phyloP scores from a whole-genome alignment of 2,888 invertebrate genomes.

The Torymus aiolomorphi region DNA sequence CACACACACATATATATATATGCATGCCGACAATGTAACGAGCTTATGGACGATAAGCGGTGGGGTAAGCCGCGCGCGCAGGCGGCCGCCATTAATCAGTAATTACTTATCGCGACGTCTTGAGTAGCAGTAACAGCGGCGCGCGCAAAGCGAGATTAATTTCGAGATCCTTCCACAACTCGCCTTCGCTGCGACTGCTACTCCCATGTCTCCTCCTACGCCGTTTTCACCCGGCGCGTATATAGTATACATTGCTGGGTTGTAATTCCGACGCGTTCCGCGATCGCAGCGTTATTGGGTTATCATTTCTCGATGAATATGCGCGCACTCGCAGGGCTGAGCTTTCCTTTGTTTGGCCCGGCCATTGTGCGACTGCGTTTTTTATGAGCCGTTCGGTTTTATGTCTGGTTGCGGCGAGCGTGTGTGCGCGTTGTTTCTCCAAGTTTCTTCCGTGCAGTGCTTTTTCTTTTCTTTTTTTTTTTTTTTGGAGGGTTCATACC shows the following conservation, averaged over 20 bases:
- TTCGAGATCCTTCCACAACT: constrained; percentile 7
- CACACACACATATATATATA: neutral
- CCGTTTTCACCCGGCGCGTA: too few relatives aligned
- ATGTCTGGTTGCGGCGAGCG: too few relatives aligned
- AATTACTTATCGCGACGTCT: constrained; percentile 49
- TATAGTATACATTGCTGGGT: neutral
- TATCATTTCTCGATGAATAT: constrained; percentile 12
- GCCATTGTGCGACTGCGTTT: too few relatives aligned
- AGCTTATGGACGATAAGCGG: constrained; percentile 39
- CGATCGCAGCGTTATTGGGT: neutral
- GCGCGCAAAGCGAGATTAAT: constrained; percentile 41
- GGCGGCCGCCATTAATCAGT: constrained; percentile 47
- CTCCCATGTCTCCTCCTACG: too few relatives aligned
- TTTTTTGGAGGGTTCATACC: too few relatives aligned
- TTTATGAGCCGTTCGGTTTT: too few relatives aligned
- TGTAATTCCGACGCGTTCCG: too few relatives aligned
- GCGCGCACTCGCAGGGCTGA: neutral
- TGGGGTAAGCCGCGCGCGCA: constrained; percentile 4
- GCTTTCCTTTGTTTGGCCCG: too few relatives aligned
- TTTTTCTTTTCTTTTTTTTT: too few relatives aligned
- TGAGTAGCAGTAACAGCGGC: constrained; percentile 8
- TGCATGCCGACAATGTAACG: constrained; percentile 33
- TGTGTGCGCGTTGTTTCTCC: too few relatives aligned
- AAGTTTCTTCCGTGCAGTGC: too few relatives aligned
- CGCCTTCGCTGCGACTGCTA: too few relatives aligned